A percentile compares a stretch with the other conserved stretches of the same genome.
Conservation (phyloP, 2,888 invertebrate genomes). For the Prosapia bicincta region DNA sequence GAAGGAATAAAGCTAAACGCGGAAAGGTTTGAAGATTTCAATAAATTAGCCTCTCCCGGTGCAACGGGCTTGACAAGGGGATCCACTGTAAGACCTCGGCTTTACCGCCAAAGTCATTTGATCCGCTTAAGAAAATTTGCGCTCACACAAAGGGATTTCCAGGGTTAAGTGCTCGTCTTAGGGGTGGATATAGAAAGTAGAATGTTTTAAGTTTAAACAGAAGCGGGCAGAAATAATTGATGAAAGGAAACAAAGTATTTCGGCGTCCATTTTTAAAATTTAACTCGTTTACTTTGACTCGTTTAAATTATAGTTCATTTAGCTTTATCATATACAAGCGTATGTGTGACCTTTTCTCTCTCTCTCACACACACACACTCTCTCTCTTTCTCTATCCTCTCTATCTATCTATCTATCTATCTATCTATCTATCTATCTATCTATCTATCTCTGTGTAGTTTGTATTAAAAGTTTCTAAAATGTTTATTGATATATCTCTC, state of each 20-base stretch:
- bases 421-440: too few relatives aligned
- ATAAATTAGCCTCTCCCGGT: background rate
- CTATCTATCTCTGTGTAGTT: too few relatives aligned
- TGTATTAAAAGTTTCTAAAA: too few relatives aligned
- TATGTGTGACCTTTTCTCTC: too few relatives aligned
- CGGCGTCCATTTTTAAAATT: too few relatives aligned
- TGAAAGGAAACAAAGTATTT: background rate
- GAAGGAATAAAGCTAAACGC: background rate
- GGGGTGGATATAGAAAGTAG: constrained; percentile 17
- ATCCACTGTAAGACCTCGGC: constrained; percentile 31
- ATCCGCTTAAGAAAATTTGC: constrained; percentile 39
- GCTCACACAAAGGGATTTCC: constrained; percentile 35
- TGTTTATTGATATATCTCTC: too few relatives aligned
- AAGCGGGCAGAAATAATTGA: background rate
- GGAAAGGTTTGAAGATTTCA: background rate
- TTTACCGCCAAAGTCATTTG: constrained; percentile 35
- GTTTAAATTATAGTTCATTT: too few relatives aligned
- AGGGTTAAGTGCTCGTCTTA: constrained; percentile 23
- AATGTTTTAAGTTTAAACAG: background rate
- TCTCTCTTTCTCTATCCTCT: too few relatives aligned
- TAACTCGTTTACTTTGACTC: too few relatives aligned
- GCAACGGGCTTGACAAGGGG: constrained; percentile 14
- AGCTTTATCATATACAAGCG: too few relatives aligned
- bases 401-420: too few relatives aligned
- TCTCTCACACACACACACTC: too few relatives aligned